Base-by-base conservation (phyloP, 2,113 vertebrate genomes). In the Dicrurus megarhynchus region DNA sequence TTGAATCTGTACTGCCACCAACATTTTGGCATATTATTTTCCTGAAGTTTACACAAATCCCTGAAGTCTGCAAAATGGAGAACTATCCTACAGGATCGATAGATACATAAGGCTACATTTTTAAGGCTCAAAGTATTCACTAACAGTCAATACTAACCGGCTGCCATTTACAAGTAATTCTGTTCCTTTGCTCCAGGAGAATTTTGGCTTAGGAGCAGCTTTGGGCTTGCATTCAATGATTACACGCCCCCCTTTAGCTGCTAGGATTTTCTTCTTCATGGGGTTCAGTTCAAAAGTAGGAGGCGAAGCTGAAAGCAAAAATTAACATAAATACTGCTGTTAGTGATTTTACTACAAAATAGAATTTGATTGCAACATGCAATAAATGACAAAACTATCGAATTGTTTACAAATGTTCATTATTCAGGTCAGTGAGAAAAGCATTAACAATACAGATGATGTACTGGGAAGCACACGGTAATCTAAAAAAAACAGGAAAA, bases 111-210 rank as follows among this genome's bases (percentile, higher is more conserved):
- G 16, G 52, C 41, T 42, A 68, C 10, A 50, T 27, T 87, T 89
- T 73, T 64, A 81, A 59, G 42, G 69, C 20, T 68, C 19, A 9
- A 35, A 21, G 46, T 24, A 33, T 32, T 44, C 28, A 20, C 16
- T 41, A 64, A 74, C 30, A 71, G 68, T 17, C 33, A 89, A 27
- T 73, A 97, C 98, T 98, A 77, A 99, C 99, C 99, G 98, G 96
- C 98, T 99, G 13, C 98, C 98, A 95, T 99, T 99, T 73, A 96
- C 97, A 24, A 99, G 98, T 93, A 99, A 97, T 96, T 99, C 99
- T 3, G 99, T 99, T 87, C 98, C 99, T 98, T 99, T 99, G 97
- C 99, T 99, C 99, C 99, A 99, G 3, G 97, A 98, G 96, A 99
- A 98, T 65, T 79, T 97, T 20, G 99, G 98, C 85, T 98, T 99